phyloP scores from a whole-genome alignment of 2,797 vertebrate genomes.

The Gallinago nigripennis region DNA sequence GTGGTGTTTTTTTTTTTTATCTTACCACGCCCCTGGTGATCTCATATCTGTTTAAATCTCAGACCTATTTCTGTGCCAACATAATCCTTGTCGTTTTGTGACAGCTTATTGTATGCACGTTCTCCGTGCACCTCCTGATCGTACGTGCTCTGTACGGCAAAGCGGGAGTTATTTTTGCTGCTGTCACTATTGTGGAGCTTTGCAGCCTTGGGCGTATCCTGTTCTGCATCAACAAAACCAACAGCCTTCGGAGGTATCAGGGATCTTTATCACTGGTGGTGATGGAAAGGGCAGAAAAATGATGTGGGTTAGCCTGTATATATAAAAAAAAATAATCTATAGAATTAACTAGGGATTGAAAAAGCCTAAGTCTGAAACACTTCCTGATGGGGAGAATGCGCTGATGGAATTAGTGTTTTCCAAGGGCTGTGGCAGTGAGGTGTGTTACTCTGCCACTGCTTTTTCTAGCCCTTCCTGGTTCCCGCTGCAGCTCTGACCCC shows the following conservation, averaged over 20 bases:
- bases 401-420: not conserved
- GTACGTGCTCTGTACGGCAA: not conserved
- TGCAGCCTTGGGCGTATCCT: not conserved
- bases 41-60: not conserved
- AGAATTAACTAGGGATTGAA: accelerated
- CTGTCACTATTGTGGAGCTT: not conserved
- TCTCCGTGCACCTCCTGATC: not conserved
- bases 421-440: not conserved
- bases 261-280: not conserved
- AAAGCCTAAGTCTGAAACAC: not conserved
- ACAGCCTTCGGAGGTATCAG: not conserved
- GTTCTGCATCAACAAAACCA: not conserved
- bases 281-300: not conserved
- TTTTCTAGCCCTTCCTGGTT: not conserved
- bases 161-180: not conserved
- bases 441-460: not conserved
- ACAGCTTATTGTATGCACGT: not conserved
- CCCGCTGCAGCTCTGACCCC: not conserved
- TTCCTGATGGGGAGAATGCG: accelerated
- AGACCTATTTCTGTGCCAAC: not conserved
- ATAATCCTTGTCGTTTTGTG: not conserved
- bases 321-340: not conserved
- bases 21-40: not conserved
- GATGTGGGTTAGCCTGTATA: not conserved
- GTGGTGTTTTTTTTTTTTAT: not conserved